Evolutionary conservation across 2,113 vertebrate genomes (phyloP).

Genomic region (Alosa alosa): DNA sequence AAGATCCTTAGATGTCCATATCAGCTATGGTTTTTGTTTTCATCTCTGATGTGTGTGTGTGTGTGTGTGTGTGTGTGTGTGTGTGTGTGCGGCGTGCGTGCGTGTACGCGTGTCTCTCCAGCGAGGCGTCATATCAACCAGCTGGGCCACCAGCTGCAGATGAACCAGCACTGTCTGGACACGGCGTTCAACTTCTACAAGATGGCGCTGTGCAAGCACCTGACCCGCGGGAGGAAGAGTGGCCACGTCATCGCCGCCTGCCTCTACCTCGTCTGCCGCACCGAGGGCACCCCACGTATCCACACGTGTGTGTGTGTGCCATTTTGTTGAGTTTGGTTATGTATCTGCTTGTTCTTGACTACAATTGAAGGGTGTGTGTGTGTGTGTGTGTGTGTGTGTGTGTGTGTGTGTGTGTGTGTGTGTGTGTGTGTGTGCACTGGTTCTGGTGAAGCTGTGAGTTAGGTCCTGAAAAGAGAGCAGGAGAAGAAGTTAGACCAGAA

Average conservation of each 20-base stretch:
- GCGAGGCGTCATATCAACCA: slow-evolving; percentile 84
- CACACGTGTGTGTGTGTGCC: neutral
- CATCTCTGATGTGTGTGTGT: neutral
- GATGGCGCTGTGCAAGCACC: slow-evolving; percentile 89
- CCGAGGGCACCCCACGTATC: slow-evolving; percentile 53
- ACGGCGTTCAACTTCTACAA: slow-evolving; percentile 98
- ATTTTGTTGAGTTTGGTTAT: no score
- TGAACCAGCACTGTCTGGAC: slow-evolving; percentile 93
- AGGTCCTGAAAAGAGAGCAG: no score
- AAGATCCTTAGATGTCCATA: no score
- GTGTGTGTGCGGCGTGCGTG: slow-evolving; percentile 14
- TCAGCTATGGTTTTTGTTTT: no score
- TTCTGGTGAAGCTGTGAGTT: no score
- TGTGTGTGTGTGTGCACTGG: no score
- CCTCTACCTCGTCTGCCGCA: slow-evolving; percentile 94
- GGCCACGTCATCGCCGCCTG: slow-evolving; percentile 88
- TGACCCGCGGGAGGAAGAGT: slow-evolving; percentile 85
- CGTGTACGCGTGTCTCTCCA: slow-evolving; percentile 58
- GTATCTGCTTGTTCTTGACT: neutral
- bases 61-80: slow-evolving; percentile 4
- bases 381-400: no score
- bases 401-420: no score
- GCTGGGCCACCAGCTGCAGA: slow-evolving; percentile 91
- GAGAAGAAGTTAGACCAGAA: no score
- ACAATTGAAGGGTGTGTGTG: no score